Evolutionary conservation across 2,797 vertebrate genomes (phyloP).

Genomic region (Argya squamiceps): DNA sequence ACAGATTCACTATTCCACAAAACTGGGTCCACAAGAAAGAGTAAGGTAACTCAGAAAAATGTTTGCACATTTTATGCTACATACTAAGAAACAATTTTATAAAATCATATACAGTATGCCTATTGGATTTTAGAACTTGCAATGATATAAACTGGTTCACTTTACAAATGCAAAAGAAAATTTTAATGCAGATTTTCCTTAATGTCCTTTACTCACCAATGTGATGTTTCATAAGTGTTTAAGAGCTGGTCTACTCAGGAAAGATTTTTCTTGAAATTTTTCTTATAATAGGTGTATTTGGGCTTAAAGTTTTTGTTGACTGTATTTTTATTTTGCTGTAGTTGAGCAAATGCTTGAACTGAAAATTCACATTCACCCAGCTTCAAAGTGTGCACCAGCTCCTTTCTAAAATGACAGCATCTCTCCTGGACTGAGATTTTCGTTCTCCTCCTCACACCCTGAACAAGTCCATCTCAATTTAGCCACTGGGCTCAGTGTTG

Average conservation of each 20-base stretch:
- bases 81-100: not conserved
- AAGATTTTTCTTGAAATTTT: constrained; percentile 43
- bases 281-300: not conserved
- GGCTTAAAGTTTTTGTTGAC: not conserved
- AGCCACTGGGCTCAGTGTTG: not conserved
- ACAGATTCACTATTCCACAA: not conserved
- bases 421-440: not conserved
- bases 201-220: not conserved
- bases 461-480: not conserved
- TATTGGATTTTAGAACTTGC: not conserved
- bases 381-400: not conserved
- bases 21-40: not conserved
- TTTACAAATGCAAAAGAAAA: not conserved
- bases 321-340: not conserved
- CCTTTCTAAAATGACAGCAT: not conserved
- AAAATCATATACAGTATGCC: not conserved
- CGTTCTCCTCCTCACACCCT: not conserved
- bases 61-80: not conserved
- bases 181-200: not conserved
- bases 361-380: not conserved
- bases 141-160: not conserved
- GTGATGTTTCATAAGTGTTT: not conserved
- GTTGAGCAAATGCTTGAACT: not conserved
- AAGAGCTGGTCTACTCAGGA: constrained; percentile 52
- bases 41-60: not conserved